phyloP scores from a whole-genome alignment of 30 jellyfish, hydroid and myxozoan genomes.

The Aurelia aurita region DNA sequence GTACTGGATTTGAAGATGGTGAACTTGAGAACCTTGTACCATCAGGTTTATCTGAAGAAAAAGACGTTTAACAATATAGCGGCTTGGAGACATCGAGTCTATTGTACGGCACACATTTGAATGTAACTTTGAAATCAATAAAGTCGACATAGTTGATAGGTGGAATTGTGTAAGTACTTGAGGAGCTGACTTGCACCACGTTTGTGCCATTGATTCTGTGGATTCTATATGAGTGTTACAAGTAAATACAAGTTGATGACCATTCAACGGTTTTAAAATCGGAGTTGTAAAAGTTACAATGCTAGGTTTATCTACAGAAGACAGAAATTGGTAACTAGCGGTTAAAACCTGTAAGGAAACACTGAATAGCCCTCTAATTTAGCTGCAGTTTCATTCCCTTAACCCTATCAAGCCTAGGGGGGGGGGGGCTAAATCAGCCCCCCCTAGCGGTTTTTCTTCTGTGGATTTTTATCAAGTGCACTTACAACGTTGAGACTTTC shows the following conservation, averaged over 20 bases:
- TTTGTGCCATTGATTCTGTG: conserved; percentile 1
- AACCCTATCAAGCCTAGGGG: no score
- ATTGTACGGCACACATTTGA: conserved; percentile 67
- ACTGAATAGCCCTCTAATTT: no score
- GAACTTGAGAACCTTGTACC: conserved; percentile 10
- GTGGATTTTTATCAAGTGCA: no score
- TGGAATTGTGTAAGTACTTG: conserved; percentile 24
- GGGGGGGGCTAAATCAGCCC: no score
- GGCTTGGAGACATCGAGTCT: conserved; percentile 51
- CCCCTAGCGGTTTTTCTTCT: no score
- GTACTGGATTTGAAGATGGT: conserved; percentile 9
- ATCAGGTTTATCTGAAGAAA: conserved; percentile 41
- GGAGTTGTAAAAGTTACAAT: conserved; percentile 12
- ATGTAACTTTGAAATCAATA: conserved; percentile 26
- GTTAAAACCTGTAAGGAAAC: no score
- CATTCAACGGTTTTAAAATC: conserved; percentile 4
- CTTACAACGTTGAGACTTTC: no score
- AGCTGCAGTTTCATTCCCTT: no score
- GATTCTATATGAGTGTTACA: conserved; percentile 39
- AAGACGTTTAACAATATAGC: no score
- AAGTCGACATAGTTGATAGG: background rate
- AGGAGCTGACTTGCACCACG: conserved; percentile 1
- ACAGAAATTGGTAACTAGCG: background rate
- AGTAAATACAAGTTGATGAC: conserved; percentile 15
- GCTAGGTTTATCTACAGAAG: conserved; percentile 32